A percentile compares a stretch with the other conserved stretches of the same genome.
Evolutionary conservation across 1,140 invertebrate genomes (phyloP).

Genomic region (Eupristina koningsbergeri): DNA sequence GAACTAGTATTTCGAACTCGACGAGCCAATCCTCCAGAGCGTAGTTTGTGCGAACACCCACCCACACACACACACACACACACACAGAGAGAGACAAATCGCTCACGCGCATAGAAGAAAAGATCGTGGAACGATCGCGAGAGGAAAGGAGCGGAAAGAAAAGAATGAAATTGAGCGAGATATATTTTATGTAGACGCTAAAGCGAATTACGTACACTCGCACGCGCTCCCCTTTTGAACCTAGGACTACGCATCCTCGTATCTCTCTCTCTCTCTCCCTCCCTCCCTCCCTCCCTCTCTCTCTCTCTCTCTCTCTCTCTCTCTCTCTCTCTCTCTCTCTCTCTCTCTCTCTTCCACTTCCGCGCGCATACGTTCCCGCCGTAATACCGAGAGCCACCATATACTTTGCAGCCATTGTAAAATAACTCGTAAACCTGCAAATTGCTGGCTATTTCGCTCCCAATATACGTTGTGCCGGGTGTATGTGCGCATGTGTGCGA

Average conservation of each 20-base stretch:
- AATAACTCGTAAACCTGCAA: slow-evolving; percentile 75
- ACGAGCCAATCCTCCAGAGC: not conserved
- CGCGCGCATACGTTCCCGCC: slow-evolving; percentile 34
- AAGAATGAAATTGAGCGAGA: slow-evolving; percentile 50
- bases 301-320: slow-evolving; percentile 13
- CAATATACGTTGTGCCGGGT: not conserved
- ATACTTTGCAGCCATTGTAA: slow-evolving; percentile 75
- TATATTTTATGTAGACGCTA: slow-evolving; percentile 46
- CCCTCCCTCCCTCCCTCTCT: slow-evolving; percentile 16
- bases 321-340: slow-evolving; percentile 7
- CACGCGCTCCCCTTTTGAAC: not conserved
- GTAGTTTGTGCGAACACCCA: not conserved
- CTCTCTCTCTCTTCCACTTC: slow-evolving; percentile 10
- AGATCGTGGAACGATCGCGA: slow-evolving; percentile 6
- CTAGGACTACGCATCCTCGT: slow-evolving; percentile 48
- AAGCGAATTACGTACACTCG: slow-evolving; percentile 39
- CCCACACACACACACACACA: not conserved
- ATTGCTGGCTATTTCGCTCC: slow-evolving; percentile 70
- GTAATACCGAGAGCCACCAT: slow-evolving; percentile 62
- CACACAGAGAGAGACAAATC: too few relatives aligned
- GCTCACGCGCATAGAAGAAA: slow-evolving; percentile 10
- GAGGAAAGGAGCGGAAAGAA: slow-evolving; percentile 21
- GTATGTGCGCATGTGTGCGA: too few relatives aligned
- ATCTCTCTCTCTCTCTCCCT: slow-evolving; percentile 48
- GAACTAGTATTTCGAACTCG: slow-evolving; percentile 14